These are phyloP conservation scores for Theretra japonica DNA, from an alignment of 2,888 invertebrate species.

Conservation along the genomic window DNA sequence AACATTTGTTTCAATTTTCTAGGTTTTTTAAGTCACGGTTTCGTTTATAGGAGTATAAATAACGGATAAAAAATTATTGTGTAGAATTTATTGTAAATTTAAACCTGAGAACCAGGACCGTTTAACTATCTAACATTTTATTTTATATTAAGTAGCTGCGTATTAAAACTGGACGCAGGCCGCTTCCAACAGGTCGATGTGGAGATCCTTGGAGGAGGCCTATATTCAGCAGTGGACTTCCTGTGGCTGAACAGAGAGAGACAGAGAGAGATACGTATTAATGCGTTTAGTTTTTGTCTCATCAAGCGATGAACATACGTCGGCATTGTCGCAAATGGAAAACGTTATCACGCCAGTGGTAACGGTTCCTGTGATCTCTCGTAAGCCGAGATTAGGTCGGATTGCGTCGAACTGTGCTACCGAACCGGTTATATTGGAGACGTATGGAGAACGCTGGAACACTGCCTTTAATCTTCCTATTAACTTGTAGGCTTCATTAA, in stretches of 20 bases:
- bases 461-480: slow-evolving; percentile 50
- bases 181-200: too few relatives aligned
- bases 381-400: slow-evolving; percentile 78
- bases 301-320: slow-evolving; percentile 16
- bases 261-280: too few relatives aligned
- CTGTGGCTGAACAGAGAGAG: too few relatives aligned
- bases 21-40: too few relatives aligned
- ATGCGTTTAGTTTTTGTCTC: slow-evolving; percentile 17
- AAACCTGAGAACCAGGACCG: too few relatives aligned
- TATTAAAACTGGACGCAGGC: too few relatives aligned
- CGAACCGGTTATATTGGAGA: slow-evolving; percentile 58
- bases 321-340: slow-evolving; percentile 58
- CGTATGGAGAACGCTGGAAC: slow-evolving; percentile 51
- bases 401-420: slow-evolving; percentile 60
- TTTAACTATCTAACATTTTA: background rate
- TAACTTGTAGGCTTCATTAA: slow-evolving; percentile 53
- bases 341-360: slow-evolving; percentile 66
- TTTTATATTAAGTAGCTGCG: background rate
- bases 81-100: too few relatives aligned
- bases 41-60: too few relatives aligned
- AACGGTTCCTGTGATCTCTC: slow-evolving; percentile 71
- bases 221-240: too few relatives aligned
- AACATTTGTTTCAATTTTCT: too few relatives aligned
- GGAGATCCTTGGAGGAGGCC: too few relatives aligned
- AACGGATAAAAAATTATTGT: too few relatives aligned